These are phyloP conservation scores for Habropoda laboriosa DNA, from an alignment of 1,140 invertebrate genomes.

Conservation along the genomic window DNA sequence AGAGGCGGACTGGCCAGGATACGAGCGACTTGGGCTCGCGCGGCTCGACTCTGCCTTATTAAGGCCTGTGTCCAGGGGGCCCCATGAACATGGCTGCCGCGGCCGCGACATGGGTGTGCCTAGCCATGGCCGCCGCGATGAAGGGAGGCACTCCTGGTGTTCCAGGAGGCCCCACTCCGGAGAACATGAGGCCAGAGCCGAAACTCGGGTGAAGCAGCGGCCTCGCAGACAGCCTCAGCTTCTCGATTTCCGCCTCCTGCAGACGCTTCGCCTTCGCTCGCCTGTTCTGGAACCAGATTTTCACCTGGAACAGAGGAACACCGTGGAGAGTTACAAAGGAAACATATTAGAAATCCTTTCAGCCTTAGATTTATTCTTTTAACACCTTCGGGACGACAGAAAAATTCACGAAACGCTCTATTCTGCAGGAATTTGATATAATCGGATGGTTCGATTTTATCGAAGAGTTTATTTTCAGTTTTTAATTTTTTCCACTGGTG, in stretches of 20 bases:
- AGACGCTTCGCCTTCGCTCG: conserved; percentile 96
- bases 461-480: too few relatives aligned
- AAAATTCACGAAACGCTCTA: too few relatives aligned
- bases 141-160: conserved; percentile 79
- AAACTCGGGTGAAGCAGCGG: conserved; percentile 80
- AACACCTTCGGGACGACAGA: too few relatives aligned
- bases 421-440: too few relatives aligned
- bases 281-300: conserved; percentile 99
- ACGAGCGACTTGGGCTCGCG: conserved; percentile 38
- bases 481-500: too few relatives aligned
- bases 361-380: too few relatives aligned
- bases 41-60: conserved; percentile 62
- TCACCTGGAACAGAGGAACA: conserved; percentile 85
- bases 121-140: conserved; percentile 80
- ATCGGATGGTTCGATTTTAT: too few relatives aligned
- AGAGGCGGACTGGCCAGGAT: conserved; percentile 6
- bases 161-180: conserved; percentile 79
- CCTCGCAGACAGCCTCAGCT: conserved; percentile 89
- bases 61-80: conserved; percentile 79
- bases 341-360: too few relatives aligned
- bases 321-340: too few relatives aligned
- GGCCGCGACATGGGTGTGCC: conserved; percentile 79
- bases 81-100: conserved; percentile 82
- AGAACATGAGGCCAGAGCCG: conserved; percentile 80
- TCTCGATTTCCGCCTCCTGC: conserved; percentile 96